Base-by-base conservation (phyloP, 2,888 invertebrate genomes). In the Tetanocera ferruginea region DNA sequence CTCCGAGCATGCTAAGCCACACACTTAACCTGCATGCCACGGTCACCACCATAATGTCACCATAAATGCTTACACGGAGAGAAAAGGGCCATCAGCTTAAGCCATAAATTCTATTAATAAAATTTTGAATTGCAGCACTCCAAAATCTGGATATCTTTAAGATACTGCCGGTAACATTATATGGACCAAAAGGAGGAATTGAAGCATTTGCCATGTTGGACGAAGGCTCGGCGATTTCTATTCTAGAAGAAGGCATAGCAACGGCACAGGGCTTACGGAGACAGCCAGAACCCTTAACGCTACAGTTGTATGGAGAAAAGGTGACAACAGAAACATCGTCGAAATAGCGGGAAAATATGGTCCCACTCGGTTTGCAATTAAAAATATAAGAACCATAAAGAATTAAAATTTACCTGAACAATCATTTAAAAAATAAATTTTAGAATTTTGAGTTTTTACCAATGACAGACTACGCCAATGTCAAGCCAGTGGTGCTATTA, bases 121-220 rank as follows among this genome's bases (percentile, higher is more conserved):
- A 2, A 14, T 52, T 14, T 14, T 70, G 11, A 70, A 70, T 28
- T 70, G 52, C 17, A 1, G 8, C 28, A 70, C 70, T 1, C 8
- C 23, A 34, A 17, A 37, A 71, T 19, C 66, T 17, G 28, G n/a
- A 5, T n/a, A 57, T 79, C 4, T 81, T 79, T 52, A 67, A 77
- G 37, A 69, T 81, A 14, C 4, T 81, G 19, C 78, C 80, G 0
- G 64, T 79, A 4, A 79, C 76, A 8, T n/a, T 80, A 11, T 77
- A 51, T 73, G 78, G 77, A 6, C 78, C 80, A 5, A 75, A 37
- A 0, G 78, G 76, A 51, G 67, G 60, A 14, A n/a, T 51, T 1
- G n/a, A 73, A 11, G 49, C 43, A 0, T 79, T 70, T n/a, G 80
- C 73, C 11, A 76, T 82, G 67, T 76, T 81, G 25, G 60, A 62